Conservation (phyloP, 2,113 vertebrate species). For the Ptyas mucosa region DNA sequence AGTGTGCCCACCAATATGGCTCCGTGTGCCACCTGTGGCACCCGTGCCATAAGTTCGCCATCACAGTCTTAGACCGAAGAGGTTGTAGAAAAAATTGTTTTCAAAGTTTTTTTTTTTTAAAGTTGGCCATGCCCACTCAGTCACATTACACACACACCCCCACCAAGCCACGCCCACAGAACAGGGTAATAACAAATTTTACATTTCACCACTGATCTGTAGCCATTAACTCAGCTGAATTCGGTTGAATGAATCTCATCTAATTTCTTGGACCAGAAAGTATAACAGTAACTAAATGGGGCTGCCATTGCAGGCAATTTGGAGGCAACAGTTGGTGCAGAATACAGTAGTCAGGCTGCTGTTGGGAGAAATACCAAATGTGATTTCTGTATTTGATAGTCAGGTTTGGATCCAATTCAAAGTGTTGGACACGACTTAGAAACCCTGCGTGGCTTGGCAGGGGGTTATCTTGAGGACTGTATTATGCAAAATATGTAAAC, state of each 20-base stretch:
- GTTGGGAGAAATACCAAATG: neutral
- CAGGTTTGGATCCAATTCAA: neutral
- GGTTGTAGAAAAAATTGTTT: too few relatives aligned
- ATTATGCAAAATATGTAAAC: neutral
- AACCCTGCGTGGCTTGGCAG: neutral
- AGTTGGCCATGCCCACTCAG: too few relatives aligned
- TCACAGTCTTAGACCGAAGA: too few relatives aligned
- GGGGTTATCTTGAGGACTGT: neutral
- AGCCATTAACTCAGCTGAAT: neutral
- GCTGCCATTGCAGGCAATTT: neutral
- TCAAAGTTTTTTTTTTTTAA: too few relatives aligned
- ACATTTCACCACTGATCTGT: neutral
- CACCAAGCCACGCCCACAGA: too few relatives aligned
- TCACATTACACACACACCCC: too few relatives aligned
- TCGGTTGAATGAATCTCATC: neutral
- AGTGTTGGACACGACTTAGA: neutral
- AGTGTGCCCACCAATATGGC: too few relatives aligned
- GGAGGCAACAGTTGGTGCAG: neutral
- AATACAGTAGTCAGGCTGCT: neutral
- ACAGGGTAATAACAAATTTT: too few relatives aligned
- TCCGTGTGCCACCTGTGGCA: too few relatives aligned
- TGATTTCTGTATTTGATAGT: neutral
- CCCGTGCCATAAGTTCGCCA: too few relatives aligned
- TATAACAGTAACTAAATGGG: neutral
- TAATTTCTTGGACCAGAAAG: neutral